Conservation (phyloP, 2,888 invertebrate species). For the Zeuzera pyrina region DNA sequence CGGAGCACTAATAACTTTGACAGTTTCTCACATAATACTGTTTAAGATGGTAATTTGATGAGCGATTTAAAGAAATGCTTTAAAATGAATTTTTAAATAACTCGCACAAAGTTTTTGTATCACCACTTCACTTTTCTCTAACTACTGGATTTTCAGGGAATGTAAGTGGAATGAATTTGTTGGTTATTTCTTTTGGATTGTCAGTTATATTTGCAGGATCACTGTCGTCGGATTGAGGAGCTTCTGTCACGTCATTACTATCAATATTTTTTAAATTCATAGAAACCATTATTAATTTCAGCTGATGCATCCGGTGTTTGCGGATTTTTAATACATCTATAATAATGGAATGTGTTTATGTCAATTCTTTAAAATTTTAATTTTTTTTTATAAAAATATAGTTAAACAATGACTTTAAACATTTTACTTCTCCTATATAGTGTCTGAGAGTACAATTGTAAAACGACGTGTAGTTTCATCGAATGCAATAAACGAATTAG, state of each 20-base stretch:
- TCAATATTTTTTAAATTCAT: constrained; percentile 33
- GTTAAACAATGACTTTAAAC: not conserved
- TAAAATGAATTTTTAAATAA: constrained; percentile 58
- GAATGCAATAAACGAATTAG: no score
- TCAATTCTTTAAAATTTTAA: constrained; percentile 2
- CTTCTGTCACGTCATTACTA: constrained; percentile 62
- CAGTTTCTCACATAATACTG: constrained; percentile 3
- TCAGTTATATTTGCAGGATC: constrained; percentile 55
- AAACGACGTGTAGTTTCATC: no score
- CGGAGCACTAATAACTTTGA: no score
- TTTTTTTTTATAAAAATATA: no score
- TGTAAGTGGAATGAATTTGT: constrained; percentile 70
- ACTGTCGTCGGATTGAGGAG: constrained; percentile 63
- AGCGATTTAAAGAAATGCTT: constrained; percentile 57
- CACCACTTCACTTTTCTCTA: constrained; percentile 60
- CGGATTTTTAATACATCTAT: constrained; percentile 62
- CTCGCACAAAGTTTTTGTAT: constrained; percentile 58
- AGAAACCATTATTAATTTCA: constrained; percentile 57
- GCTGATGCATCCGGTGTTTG: constrained; percentile 63
- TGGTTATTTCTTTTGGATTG: constrained; percentile 44
- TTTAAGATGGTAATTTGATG: constrained; percentile 29
- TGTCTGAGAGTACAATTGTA: not conserved
- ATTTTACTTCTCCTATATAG: not conserved
- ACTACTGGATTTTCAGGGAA: constrained; percentile 59
- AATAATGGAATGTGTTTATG: constrained; percentile 18